Percentiles rank a stretch among this genome's conserved stretches.
Evolutionary conservation across 37 sponge, comb jelly and placozoan species (phyloP).

Genomic region (Oscarella lobularis): DNA sequence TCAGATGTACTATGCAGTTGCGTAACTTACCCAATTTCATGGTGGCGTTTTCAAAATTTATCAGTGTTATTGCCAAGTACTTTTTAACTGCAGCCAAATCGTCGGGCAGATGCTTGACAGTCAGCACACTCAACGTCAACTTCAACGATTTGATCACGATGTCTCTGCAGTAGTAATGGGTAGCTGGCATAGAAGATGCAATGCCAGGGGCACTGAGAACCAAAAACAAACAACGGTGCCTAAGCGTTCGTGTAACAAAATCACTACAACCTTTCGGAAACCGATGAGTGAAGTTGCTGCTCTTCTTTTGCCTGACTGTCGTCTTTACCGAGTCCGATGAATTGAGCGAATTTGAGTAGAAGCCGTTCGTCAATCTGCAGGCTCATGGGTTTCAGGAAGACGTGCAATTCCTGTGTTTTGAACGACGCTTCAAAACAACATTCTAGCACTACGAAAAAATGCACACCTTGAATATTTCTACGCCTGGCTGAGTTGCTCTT

Average conservation of each 20-base stretch:
- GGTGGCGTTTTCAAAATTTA: conserved; percentile 4
- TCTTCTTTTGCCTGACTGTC: too few species aligned
- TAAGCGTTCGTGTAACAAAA: too few species aligned
- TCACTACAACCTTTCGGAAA: too few species aligned
- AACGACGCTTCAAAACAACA: not conserved
- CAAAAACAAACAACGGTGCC: too few species aligned
- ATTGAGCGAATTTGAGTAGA: conserved; percentile 59
- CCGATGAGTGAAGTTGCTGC: too few species aligned
- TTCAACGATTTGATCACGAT: too few species aligned
- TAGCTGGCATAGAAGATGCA: too few species aligned
- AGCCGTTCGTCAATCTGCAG: conserved; percentile 59
- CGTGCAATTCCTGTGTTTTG: conserved; percentile 19
- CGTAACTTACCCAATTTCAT: not conserved
- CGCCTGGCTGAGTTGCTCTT: not conserved
- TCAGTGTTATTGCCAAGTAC: not conserved
- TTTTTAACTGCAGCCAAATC: not conserved
- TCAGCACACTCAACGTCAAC: not conserved
- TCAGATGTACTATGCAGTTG: not conserved
- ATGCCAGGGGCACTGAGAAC: too few species aligned
- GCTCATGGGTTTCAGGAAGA: conserved; percentile 28
- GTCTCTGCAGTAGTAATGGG: too few species aligned
- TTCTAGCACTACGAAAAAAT: not conserved
- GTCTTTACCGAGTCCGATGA: conserved; percentile 36
- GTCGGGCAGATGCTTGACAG: not conserved
- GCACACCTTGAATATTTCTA: not conserved